A percentile compares a stretch with the other conserved stretches of the same genome.
phyloP scores from a whole-genome alignment of 2,888 invertebrate species.

The Muschampia plurimacula region DNA sequence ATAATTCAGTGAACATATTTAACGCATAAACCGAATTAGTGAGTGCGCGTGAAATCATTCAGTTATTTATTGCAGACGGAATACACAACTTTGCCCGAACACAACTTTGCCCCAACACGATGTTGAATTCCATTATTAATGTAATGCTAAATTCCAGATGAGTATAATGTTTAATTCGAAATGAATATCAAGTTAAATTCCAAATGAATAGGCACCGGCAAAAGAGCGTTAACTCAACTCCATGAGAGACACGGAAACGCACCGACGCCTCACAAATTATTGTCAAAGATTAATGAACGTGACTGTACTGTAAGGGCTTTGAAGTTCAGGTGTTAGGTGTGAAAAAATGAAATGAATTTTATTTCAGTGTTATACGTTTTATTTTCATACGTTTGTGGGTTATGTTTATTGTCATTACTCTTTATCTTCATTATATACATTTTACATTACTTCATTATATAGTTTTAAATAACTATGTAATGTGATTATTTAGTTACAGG shows the following conservation, averaged over 20 bases:
- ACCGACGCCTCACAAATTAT: slow-evolving; percentile 65
- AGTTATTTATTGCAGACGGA: slow-evolving; percentile 61
- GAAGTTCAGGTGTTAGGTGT: neutral
- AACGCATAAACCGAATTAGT: slow-evolving; percentile 61
- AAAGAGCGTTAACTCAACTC: slow-evolving; percentile 70
- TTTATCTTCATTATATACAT: too few relatives aligned
- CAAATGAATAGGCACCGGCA: slow-evolving; percentile 73
- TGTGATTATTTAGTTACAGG: too few relatives aligned
- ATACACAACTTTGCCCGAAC: slow-evolving; percentile 60
- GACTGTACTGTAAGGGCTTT: neutral
- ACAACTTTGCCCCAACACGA: slow-evolving; percentile 45
- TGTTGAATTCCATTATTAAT: slow-evolving; percentile 75
- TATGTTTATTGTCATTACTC: too few relatives aligned
- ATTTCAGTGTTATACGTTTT: neutral
- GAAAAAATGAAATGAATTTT: too few relatives aligned
- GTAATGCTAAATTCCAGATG: slow-evolving; percentile 41
- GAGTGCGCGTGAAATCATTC: slow-evolving; percentile 61
- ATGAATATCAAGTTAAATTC: slow-evolving; percentile 59
- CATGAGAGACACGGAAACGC: slow-evolving; percentile 66
- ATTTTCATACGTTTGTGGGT: too few relatives aligned
- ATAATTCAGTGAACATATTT: slow-evolving; percentile 63
- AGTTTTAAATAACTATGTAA: too few relatives aligned
- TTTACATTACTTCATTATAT: too few relatives aligned
- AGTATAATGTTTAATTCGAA: slow-evolving; percentile 16
- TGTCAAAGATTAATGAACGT: slow-evolving; percentile 63